A percentile compares a stretch with the other conserved stretches of the same genome.
phyloP scores from a whole-genome alignment of 2,888 invertebrate species.

The Camponotus fellah region DNA sequence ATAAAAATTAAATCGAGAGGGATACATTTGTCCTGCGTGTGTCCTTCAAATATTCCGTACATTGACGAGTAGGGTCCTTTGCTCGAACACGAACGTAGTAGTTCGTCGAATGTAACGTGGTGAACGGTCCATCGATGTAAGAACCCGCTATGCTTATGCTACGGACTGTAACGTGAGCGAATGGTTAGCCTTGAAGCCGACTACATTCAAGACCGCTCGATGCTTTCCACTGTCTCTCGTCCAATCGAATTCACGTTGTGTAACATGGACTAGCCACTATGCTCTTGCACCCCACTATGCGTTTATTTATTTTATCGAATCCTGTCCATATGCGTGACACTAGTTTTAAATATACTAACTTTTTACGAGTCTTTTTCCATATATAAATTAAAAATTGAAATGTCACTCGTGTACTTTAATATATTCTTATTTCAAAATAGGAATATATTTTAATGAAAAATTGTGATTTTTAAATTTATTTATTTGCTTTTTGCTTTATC shows the following conservation, averaged over 20 bases:
- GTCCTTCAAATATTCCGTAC: not conserved
- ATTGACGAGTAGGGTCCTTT: not conserved
- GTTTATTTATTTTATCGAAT: not conserved
- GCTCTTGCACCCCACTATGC: conserved; percentile 12
- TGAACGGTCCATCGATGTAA: conserved; percentile 16
- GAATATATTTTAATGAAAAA: not conserved
- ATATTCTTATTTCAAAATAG: too few relatives aligned
- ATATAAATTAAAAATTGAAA: conserved; percentile 1
- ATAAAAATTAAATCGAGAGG: not conserved
- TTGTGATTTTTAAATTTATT: not conserved
- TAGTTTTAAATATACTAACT: not conserved
- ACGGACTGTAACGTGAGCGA: conserved; percentile 79
- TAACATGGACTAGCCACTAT: conserved; percentile 46
- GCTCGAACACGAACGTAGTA: conserved; percentile 10
- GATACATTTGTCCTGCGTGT: not conserved
- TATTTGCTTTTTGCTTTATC: too few relatives aligned
- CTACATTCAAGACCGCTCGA: conserved; percentile 68
- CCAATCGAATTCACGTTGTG: conserved; percentile 51
- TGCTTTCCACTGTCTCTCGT: conserved; percentile 72
- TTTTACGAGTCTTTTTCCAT: not conserved
- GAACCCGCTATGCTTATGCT: conserved; percentile 68
- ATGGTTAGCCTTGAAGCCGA: conserved; percentile 82
- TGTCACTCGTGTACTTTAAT: not conserved
- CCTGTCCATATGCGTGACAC: not conserved
- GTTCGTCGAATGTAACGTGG: conserved; percentile 29